Conservation (phyloP, 1,140 invertebrate species). For the Pentalonia nigronervosa region DNA sequence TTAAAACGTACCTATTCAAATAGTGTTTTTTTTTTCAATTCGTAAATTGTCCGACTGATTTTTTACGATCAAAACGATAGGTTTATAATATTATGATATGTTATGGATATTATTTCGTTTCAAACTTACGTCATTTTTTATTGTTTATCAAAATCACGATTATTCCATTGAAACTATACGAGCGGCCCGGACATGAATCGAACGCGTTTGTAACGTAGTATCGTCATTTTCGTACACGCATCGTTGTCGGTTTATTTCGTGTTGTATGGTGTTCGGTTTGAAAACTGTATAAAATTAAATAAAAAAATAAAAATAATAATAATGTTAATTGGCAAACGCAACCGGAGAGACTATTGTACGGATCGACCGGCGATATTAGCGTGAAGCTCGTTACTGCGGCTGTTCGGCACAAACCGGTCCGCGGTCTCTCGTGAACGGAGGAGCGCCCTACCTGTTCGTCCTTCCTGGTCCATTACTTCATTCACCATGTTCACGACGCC, state of each 20-base stretch:
- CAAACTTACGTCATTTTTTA: conserved; percentile 24
- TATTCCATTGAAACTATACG: background rate
- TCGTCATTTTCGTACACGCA: background rate
- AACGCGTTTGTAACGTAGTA: background rate
- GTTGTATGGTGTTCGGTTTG: background rate
- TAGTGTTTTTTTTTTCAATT: background rate
- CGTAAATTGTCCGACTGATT: background rate
- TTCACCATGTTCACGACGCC: conserved; percentile 36
- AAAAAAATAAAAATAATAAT: background rate
- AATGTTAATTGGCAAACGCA: background rate
- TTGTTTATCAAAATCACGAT: background rate
- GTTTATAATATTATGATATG: background rate
- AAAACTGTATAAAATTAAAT: background rate
- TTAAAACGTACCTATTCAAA: background rate
- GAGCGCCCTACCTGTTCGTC: conserved; percentile 53
- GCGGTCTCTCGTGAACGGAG: conserved; percentile 13
- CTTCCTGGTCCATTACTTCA: conserved; percentile 54
- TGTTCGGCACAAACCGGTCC: conserved; percentile 6
- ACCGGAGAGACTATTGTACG: conserved; percentile 20
- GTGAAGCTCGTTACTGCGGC: conserved; percentile 53
- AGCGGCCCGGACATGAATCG: background rate
- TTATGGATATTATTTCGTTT: conserved; percentile 12
- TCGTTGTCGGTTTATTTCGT: background rate
- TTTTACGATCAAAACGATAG: background rate
- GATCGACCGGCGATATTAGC: conserved; percentile 34